Percentiles rank a stretch among this genome's conserved stretches.
Evolutionary conservation across 2,113 vertebrate genomes (phyloP).

Genomic region (Etia nguti): DNA sequence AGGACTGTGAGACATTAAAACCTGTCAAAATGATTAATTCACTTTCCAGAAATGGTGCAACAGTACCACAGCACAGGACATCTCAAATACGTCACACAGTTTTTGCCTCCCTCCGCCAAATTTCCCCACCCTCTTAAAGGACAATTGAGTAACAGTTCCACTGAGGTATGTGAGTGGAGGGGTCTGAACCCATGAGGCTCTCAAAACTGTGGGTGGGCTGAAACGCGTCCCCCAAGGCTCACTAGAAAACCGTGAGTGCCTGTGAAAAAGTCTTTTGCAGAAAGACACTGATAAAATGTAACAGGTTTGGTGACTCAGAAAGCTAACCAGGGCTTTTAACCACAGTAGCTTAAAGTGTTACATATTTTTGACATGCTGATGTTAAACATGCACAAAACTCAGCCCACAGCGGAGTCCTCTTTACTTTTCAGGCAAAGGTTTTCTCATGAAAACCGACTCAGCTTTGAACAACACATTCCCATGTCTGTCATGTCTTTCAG

Average conservation of each 20-base stretch:
- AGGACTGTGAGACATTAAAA: not conserved
- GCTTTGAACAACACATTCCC: not conserved
- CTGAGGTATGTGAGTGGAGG: not conserved
- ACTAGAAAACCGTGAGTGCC: not conserved
- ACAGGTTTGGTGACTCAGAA: not conserved
- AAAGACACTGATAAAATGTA: not conserved
- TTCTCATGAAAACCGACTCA: not conserved
- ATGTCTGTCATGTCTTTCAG: not conserved
- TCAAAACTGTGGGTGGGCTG: not conserved
- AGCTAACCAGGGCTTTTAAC: not conserved
- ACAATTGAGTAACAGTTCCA: conserved; percentile 24
- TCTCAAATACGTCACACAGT: not conserved
- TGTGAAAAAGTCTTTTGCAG: not conserved
- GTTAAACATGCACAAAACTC: not conserved
- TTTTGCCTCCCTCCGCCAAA: not conserved
- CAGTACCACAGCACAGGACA: not conserved
- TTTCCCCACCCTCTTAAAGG: conserved; percentile 16
- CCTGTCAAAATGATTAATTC: conserved; percentile 2
- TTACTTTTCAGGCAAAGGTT: not conserved
- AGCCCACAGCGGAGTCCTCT: not conserved
- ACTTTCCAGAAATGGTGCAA: conserved; percentile 7
- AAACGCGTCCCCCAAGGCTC: not conserved
- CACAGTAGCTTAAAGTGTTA: not conserved
- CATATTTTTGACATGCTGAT: not conserved
- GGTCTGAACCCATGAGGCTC: not conserved